Evolutionary conservation across 2,888 invertebrate genomes (phyloP).

Genomic region (Drosophila aldrichi): DNA sequence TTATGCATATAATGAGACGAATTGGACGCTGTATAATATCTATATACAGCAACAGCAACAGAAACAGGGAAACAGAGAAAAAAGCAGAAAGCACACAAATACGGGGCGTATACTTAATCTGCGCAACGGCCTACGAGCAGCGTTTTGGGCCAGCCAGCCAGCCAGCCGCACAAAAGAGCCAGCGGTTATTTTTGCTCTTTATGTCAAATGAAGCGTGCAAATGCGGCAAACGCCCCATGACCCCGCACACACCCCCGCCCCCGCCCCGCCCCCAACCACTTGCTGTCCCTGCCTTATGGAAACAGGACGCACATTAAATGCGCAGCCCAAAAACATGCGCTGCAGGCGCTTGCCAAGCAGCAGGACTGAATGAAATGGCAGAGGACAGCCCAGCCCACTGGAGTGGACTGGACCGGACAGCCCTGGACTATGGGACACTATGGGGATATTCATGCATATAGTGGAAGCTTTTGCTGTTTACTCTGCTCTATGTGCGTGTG

Average conservation of each 20-base stretch:
- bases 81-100: conserved; percentile 43
- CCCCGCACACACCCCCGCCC: no score
- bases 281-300: neutral
- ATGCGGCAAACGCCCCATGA: conserved; percentile 70
- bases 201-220: conserved; percentile 80
- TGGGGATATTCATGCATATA: conserved; percentile 14
- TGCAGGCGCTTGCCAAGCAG: conserved; percentile 59
- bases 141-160: conserved; percentile 23
- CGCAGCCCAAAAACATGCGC: conserved; percentile 67
- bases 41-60: conserved; percentile 31
- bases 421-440: neutral
- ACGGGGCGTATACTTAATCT: conserved; percentile 73
- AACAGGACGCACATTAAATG: conserved; percentile 67
- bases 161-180: conserved; percentile 45
- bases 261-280: neutral
- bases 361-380: conserved; percentile 9
- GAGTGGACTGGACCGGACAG: neutral
- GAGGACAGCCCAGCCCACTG: neutral
- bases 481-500: conserved; percentile 6
- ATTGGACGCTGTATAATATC: conserved; percentile 34
- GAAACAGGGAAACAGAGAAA: conserved; percentile 6
- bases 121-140: conserved; percentile 32
- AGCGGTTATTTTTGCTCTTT: conserved; percentile 77
- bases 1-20: conserved; percentile 46
- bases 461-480: conserved; percentile 10